A percentile compares a stretch with the other conserved stretches of the same genome.
Conservation (phyloP, 2,113 vertebrate genomes). For the Nipponia nippon region DNA sequence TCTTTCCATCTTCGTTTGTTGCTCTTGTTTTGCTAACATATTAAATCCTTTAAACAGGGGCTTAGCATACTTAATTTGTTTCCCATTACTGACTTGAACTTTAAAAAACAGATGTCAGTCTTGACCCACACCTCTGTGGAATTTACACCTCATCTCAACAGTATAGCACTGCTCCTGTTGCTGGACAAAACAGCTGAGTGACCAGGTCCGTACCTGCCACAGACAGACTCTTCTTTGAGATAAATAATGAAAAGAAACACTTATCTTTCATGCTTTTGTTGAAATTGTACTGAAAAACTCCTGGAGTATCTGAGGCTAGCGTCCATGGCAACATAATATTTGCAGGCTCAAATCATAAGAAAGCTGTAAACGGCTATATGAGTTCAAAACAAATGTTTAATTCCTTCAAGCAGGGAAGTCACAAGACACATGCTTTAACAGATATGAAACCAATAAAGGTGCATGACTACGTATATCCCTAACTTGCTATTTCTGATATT, state of each 20-base stretch:
- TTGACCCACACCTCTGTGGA: not conserved
- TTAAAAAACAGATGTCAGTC: not conserved
- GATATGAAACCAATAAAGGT: not conserved
- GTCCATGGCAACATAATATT: constrained; percentile 62
- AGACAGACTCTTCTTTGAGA: not conserved
- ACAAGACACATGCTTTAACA: not conserved
- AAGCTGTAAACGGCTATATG: not conserved
- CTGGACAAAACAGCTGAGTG: not conserved
- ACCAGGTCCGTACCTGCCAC: not conserved
- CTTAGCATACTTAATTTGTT: not conserved
- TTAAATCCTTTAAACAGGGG: not conserved
- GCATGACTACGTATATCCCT: not conserved
- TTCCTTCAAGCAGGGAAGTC: not conserved
- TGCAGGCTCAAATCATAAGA: not conserved
- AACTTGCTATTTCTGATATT: not conserved
- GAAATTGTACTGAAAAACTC: not conserved
- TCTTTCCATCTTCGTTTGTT: not conserved
- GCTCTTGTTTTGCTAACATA: not conserved
- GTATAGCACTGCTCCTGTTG: not conserved
- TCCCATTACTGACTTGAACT: not conserved
- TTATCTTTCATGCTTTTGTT: not conserved
- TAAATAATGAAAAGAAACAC: not conserved
- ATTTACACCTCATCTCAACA: not conserved
- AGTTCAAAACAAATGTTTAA: not conserved
- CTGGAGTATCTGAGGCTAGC: not conserved